Conservation (phyloP, 2,113 vertebrate species). For the Gallinago undulata region DNA sequence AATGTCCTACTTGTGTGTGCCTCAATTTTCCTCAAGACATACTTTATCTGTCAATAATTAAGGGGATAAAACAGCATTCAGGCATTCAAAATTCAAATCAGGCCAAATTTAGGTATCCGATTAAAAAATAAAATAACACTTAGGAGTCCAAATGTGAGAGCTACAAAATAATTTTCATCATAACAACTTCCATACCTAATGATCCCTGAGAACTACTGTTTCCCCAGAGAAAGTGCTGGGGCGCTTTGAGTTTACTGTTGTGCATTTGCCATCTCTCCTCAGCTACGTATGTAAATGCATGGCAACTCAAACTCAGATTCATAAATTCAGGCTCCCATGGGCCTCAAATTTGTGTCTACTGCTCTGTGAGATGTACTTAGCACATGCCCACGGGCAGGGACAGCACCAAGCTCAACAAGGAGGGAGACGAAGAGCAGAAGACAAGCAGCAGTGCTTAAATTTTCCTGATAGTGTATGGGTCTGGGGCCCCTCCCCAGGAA, state of each 20-base stretch:
- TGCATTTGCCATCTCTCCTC: neutral
- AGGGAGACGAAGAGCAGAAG: neutral
- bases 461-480: rapidly evolving
- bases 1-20: neutral
- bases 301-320: neutral
- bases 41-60: neutral
- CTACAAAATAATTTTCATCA: neutral
- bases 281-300: neutral
- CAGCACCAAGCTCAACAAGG: neutral
- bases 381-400: rapidly evolving
- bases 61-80: neutral
- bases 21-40: neutral
- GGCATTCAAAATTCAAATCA: neutral
- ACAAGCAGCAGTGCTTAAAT: rapidly evolving
- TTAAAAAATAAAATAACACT: too few species aligned
- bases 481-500: neutral
- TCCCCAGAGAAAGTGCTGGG: neutral
- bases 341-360: neutral
- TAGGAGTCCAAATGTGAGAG: rapidly evolving
- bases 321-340: neutral
- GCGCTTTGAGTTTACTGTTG: neutral
- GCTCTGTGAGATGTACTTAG: neutral
- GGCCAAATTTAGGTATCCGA: neutral
- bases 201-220: neutral
- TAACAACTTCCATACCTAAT: neutral